Percentiles rank a stretch among this genome's conserved stretches.
These are phyloP conservation scores for Calliphora vicina DNA, from an alignment of 1,140 invertebrate species.

Conservation along the genomic window DNA sequence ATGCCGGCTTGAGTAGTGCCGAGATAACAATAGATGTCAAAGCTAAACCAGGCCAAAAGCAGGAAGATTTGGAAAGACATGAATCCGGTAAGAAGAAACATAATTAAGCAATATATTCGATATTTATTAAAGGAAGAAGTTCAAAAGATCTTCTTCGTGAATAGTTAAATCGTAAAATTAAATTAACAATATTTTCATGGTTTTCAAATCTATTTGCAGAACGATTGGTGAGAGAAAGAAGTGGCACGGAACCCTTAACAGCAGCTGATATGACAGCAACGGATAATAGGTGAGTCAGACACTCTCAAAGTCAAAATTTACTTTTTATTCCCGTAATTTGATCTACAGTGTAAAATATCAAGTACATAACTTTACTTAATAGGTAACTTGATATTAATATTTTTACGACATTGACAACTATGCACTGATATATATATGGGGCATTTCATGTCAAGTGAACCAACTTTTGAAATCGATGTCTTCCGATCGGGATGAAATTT, in stretches of 20 bases:
- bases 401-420: too few relatives aligned
- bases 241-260: conserved; percentile 59
- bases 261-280: conserved; percentile 59
- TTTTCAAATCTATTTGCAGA: conserved; percentile 45
- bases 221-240: conserved; percentile 58
- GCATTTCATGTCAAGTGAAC: too few relatives aligned
- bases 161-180: background rate
- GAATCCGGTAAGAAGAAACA: conserved; percentile 54
- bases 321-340: too few relatives aligned
- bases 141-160: too few relatives aligned
- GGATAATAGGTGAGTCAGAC: conserved; percentile 56
- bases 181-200: background rate
- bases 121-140: too few relatives aligned
- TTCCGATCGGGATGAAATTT: too few relatives aligned
- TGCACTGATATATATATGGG: too few relatives aligned
- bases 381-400: too few relatives aligned
- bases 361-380: too few relatives aligned
- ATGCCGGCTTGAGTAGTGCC: conserved; percentile 77
- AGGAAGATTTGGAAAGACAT: conserved; percentile 76
- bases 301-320: too few relatives aligned
- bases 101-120: background rate
- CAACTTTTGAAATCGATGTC: too few relatives aligned
- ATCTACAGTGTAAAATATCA: too few relatives aligned
- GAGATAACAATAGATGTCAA: conserved; percentile 78
- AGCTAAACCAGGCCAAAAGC: conserved; percentile 77